Percentiles rank a stretch among this genome's conserved stretches.
These are phyloP conservation scores for Crocidura indochinensis DNA, from an alignment of 2,797 vertebrate species.

Conservation along the genomic window DNA sequence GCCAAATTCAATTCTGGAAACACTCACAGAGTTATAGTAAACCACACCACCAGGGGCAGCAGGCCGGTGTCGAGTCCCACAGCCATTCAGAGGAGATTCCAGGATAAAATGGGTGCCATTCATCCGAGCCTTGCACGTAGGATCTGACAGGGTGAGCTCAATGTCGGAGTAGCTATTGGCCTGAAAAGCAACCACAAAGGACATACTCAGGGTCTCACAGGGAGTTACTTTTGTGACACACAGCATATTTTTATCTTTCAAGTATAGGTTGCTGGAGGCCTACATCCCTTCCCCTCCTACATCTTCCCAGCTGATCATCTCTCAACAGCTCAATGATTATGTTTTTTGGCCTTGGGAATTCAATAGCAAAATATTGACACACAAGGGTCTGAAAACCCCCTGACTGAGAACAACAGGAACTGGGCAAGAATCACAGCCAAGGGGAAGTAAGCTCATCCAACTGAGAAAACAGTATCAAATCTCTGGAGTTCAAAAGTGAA, in stretches of 20 bases:
- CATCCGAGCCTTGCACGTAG: slow-evolving; percentile 94
- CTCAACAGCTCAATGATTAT: slow-evolving; percentile 48
- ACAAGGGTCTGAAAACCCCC: slow-evolving; percentile 59
- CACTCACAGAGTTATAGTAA: slow-evolving; percentile 97
- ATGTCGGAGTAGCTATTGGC: slow-evolving; percentile 91
- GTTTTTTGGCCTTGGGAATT: slow-evolving; percentile 80
- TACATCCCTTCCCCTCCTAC: background rate
- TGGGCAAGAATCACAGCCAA: slow-evolving; percentile 55
- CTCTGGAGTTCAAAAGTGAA: slow-evolving; percentile 42
- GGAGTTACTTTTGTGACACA: background rate
- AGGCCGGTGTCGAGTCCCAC: slow-evolving; percentile 90
- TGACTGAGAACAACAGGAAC: slow-evolving; percentile 76
- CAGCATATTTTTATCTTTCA: background rate
- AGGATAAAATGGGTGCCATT: slow-evolving; percentile 97
- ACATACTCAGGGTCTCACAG: background rate
- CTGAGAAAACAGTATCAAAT: slow-evolving; percentile 74
- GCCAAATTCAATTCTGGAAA: background rate
- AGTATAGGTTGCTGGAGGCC: background rate
- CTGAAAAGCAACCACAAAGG: slow-evolving; percentile 89
- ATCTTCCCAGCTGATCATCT: slow-evolving; percentile 3
- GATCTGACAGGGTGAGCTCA: slow-evolving; percentile 95
- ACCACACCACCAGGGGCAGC: slow-evolving; percentile 89
- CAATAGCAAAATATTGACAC: slow-evolving; percentile 83
- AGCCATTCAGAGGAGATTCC: slow-evolving; percentile 94
- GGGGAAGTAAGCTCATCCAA: slow-evolving; percentile 71